Conservation (phyloP, 2,113 vertebrate species). For the Malurus melanocephalus region DNA sequence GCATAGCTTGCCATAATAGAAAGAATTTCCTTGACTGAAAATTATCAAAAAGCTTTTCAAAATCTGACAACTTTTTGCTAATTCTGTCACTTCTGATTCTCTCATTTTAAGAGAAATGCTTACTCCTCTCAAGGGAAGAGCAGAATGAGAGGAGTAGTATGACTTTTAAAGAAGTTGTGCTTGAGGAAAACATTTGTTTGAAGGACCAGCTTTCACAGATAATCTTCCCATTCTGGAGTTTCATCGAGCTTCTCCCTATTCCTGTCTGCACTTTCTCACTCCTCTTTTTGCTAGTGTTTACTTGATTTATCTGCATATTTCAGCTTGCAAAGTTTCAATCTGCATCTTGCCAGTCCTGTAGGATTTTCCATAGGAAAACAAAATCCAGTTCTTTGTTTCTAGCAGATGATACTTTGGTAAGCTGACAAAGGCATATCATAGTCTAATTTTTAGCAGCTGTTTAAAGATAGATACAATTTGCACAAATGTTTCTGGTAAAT, state of each 20-base stretch:
- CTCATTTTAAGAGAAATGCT: background rate
- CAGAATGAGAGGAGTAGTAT: background rate
- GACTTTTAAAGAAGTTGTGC: background rate
- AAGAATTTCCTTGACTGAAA: background rate
- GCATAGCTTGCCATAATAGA: background rate
- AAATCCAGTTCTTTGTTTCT: background rate
- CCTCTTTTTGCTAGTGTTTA: background rate
- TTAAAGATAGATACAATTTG: background rate
- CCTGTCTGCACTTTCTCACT: background rate
- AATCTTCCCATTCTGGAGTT: background rate
- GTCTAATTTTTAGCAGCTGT: constrained; percentile 20
- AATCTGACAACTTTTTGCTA: background rate
- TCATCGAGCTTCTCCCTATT: background rate
- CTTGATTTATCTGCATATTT: background rate
- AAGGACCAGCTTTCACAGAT: background rate
- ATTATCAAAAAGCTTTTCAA: background rate
- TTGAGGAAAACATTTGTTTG: background rate
- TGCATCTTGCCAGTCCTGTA: background rate
- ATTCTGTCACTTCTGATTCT: background rate
- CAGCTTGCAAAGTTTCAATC: background rate
- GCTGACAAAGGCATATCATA: background rate
- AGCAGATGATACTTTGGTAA: background rate
- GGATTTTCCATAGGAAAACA: background rate
- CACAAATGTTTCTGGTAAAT: constrained; percentile 23
- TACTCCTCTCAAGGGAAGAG: background rate